Percentiles rank a stretch among this genome's conserved stretches.
phyloP scores from a whole-genome alignment of 2,888 invertebrate genomes.

The Onchidella celtica region DNA sequence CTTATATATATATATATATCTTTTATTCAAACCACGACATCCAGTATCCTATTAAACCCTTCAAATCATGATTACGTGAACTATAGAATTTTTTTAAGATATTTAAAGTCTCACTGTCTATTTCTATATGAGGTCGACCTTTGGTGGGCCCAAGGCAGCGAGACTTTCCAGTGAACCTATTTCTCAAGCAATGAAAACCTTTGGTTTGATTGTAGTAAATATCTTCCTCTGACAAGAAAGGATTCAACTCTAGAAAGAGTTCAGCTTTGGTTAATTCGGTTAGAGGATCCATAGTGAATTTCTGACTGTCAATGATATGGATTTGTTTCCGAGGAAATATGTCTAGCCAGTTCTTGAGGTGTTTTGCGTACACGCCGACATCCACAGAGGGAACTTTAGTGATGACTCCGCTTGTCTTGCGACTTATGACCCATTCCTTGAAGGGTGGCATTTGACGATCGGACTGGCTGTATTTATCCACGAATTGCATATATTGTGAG shows the following conservation, averaged over 20 bases:
- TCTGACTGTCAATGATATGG: neutral
- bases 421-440: neutral
- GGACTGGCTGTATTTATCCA: neutral
- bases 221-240: neutral
- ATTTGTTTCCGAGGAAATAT: neutral
- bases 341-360: neutral
- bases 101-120: neutral
- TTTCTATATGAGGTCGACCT: neutral
- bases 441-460: neutral
- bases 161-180: neutral
- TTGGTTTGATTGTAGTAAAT: constrained; percentile 6
- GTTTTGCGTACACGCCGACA: neutral
- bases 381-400: neutral
- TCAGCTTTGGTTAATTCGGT: neutral
- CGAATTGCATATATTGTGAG: constrained; percentile 42
- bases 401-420: neutral
- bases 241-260: neutral
- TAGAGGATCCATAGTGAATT: neutral
- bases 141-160: neutral
- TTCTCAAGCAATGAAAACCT: neutral
- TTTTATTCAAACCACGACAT: neutral
- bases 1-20: too few relatives aligned
- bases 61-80: neutral
- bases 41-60: neutral
- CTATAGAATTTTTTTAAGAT: neutral